A percentile compares a stretch with the other conserved stretches of the same genome.
phyloP scores from a whole-genome alignment of 2,797 vertebrate genomes.

The Tachyglossus aculeatus region DNA sequence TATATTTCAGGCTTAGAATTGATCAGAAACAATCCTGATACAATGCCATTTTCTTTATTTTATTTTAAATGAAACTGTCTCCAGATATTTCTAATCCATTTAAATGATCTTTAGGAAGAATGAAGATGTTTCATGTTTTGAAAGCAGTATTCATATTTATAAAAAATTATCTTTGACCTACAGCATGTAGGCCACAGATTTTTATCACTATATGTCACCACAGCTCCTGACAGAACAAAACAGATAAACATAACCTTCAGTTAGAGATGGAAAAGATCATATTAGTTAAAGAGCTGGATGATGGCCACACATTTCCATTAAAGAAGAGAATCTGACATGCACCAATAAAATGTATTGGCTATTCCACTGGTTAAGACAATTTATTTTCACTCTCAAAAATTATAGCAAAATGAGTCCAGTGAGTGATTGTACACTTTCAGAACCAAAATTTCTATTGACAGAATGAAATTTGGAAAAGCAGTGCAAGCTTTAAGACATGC shows the following conservation, averaged over 20 bases:
- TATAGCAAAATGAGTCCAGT: background rate
- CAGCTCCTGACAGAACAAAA: slow-evolving; percentile 36
- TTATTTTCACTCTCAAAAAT: background rate
- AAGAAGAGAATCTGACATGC: background rate
- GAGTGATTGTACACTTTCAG: background rate
- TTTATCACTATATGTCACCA: slow-evolving; percentile 10
- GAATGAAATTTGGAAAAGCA: no score
- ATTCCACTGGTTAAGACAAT: background rate
- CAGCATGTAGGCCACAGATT: slow-evolving; percentile 50
- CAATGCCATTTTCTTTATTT: no score
- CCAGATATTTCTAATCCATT: slow-evolving; percentile 51
- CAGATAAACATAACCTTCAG: slow-evolving; percentile 13
- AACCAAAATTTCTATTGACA: background rate
- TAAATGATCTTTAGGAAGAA: slow-evolving; percentile 38
- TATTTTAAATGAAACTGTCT: slow-evolving; percentile 35
- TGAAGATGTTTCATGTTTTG: slow-evolving; percentile 26
- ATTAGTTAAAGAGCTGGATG: background rate
- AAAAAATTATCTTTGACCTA: slow-evolving; percentile 59
- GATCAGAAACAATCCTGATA: no score
- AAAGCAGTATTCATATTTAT: slow-evolving; percentile 31
- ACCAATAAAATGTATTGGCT: background rate
- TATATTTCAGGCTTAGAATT: no score
- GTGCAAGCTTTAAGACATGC: no score
- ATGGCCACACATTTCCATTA: background rate
- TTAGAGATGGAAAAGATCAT: slow-evolving; percentile 7